Evolutionary conservation across 2,797 vertebrate genomes (phyloP), one percentile per base, ranked within the genome.

Genomic region (Bucorvus abyssinicus): DNA sequence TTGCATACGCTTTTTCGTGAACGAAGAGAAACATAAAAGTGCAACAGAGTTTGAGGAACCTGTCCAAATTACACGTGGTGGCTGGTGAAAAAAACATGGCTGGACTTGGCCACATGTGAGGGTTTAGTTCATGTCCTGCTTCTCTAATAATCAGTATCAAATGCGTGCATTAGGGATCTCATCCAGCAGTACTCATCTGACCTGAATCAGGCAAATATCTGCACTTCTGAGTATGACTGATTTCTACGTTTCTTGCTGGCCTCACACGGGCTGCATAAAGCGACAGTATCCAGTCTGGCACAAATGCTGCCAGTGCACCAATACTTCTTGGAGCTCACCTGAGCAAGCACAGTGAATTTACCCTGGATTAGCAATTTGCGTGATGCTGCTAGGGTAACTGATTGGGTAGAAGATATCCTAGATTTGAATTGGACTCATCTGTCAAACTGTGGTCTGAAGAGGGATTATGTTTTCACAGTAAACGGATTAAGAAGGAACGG

Each of bases 181-280:
- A 81, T 34, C 34, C n/a, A 63, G 38, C 13, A 70, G 29, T 10
- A 67, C 18, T 49, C 45, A 40, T 24, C 20, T 55, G 30, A 52
- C 19, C 11, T 30, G n/a, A 69, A 38, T 44, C 18, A n/a, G 44
- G 57, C 5, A 75, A 67, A 69, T 1, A 1, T 15, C 55, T 21
- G 38, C 64, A 61, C 14, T 74, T 74, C 3, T 0, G 1, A 60
- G 7, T 5, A 23, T 1, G 4, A 84, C 11, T 15, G 10, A 50
- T 78, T 57, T n/a, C 36, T 40, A 8, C 2, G 20, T 3, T 84
- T 89, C 38, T 67, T 50, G 26, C 40, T 36, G 22, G 42, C 30
- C 27, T 89, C 61, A 78, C 8, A 30, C 1, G 7, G 42, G 21
- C 26, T 55, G 14, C 21, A 47, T n/a, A 12, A 74, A 94, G 40